phyloP scores from a whole-genome alignment of 2,797 vertebrate genomes.

The Phrynocephalus vlangalii region DNA sequence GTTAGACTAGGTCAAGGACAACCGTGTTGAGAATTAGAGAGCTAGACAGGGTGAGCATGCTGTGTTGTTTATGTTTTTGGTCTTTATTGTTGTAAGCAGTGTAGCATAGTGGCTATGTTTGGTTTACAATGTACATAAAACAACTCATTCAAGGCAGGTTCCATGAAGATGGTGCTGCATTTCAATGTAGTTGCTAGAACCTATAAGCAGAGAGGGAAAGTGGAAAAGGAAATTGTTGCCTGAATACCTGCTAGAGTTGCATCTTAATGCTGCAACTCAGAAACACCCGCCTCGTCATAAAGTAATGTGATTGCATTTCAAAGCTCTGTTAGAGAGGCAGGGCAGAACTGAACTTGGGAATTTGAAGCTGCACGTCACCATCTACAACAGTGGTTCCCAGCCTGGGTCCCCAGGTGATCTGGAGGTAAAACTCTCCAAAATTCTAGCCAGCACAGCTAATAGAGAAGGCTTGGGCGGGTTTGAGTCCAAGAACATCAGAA shows the following conservation, averaged over 20 bases:
- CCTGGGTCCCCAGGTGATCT: no score
- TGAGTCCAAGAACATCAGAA: no score
- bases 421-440: no score
- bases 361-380: neutral
- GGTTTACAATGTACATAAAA: neutral
- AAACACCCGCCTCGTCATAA: neutral
- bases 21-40: constrained; percentile 49
- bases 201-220: neutral
- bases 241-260: neutral
- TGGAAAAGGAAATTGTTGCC: no score
- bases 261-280: neutral
- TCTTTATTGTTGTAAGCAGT: constrained; percentile 15
- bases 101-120: neutral
- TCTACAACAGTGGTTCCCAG: neutral
- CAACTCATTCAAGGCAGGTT: neutral
- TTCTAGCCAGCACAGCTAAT: no score
- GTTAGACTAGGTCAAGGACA: constrained; percentile 58
- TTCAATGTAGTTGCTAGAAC: neutral
- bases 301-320: neutral
- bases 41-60: constrained; percentile 1
- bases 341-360: neutral
- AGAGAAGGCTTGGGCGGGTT: no score
- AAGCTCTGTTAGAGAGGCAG: neutral
- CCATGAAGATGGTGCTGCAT: neutral
- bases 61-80: constrained; percentile 43